Percentiles rank a stretch among this genome's conserved stretches.
Evolutionary conservation across 2,888 invertebrate genomes (phyloP).

Genomic region (Gastracanthus pulcherrimus): DNA sequence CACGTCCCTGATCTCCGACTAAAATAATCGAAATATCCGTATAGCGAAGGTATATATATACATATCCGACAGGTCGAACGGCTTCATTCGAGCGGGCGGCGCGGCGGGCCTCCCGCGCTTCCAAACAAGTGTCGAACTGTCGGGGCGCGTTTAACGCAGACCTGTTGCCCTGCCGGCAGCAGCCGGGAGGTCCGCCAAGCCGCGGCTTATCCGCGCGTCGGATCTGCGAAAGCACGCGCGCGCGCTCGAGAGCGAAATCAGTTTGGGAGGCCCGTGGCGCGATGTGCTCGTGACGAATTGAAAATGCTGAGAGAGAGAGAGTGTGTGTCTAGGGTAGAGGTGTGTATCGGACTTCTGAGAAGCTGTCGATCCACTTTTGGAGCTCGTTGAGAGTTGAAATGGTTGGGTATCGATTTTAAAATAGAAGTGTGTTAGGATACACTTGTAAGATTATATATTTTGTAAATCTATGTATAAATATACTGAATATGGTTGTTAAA

Average conservation of each 20-base stretch:
- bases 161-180: too few relatives aligned
- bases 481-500: too few relatives aligned
- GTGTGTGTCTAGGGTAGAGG: neutral
- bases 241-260: neutral
- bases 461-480: too few relatives aligned
- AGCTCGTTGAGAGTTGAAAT: too few relatives aligned
- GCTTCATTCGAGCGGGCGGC: neutral
- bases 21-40: too few relatives aligned
- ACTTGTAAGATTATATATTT: too few relatives aligned
- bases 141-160: conserved; percentile 8
- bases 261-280: neutral
- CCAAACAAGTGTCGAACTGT: conserved; percentile 23
- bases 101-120: conserved; percentile 14
- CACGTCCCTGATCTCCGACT: too few relatives aligned
- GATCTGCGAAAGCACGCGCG: conserved; percentile 14
- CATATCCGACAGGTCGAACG: neutral
- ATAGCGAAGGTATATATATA: neutral
- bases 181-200: conserved; percentile 36
- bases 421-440: too few relatives aligned
- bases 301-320: conserved; percentile 19
- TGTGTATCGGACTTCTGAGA: neutral
- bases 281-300: conserved; percentile 50
- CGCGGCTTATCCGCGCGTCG: conserved; percentile 12
- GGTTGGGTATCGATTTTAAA: too few relatives aligned
- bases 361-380: neutral